Evolutionary conservation across 2,797 vertebrate genomes (phyloP), one percentile per base, ranked within the genome.

Genomic region (Cygnus olor): DNA sequence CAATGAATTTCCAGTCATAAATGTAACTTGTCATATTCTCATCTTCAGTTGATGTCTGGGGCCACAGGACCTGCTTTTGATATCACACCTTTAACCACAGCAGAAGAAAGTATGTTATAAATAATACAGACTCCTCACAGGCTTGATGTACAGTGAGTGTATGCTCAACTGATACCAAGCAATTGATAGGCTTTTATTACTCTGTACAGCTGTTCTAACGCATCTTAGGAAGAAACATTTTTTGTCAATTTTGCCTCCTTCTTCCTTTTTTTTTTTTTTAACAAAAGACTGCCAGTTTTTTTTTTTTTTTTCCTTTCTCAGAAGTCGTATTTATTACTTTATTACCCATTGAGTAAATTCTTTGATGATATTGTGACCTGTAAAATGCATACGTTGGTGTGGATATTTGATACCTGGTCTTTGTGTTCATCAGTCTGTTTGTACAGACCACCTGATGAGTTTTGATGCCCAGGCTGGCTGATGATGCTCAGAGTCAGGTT

Each of bases 61-160:
- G 19, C 89, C 93, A 88, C 36, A 80, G 38, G 64, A 73, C 83
- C 73, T 74, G 82, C 85, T 94, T 94, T 90, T 87, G 88, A 79
- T 94, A 90, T 68, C 70, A 77, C 78, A 88, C 36, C 57, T 97
- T 82, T 77, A 81, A 78, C 88, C 44, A 44, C 44, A 82, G 88
- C 34, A 96, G 88, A 93, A 71, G 56, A 70, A 93, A 80, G 64
- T n/a, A 36, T 0, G 0, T 69, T 89, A 65, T 89, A 88, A 97
- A 88, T 89, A 94, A 91, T 63, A 90, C 57, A 88, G 77, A 32
- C 7, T 85, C 69, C 38, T 90, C 83, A 72, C 61, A 71, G 78
- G 44, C 49, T 18, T 82, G 79, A 77, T 90, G 80, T 71, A 77
- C 68, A 77, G 47, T 56, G 78, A 88, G 11, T n/a, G 38, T 47